These are phyloP conservation scores for Sebastes nivosus DNA, from an alignment of 2,797 vertebrate species.

Conservation along the genomic window DNA sequence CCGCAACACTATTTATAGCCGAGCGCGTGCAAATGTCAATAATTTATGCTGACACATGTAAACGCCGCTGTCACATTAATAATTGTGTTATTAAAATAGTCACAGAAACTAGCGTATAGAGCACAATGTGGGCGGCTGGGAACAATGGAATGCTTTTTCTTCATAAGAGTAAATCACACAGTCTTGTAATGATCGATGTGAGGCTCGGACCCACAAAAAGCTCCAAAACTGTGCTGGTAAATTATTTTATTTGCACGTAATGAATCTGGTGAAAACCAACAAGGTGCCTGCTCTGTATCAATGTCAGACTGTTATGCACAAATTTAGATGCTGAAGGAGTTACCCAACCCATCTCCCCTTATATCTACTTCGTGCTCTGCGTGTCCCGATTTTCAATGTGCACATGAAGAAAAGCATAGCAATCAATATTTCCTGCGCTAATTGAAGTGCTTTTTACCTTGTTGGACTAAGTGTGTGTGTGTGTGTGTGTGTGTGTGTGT, in stretches of 20 bases:
- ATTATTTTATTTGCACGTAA: conserved; percentile 25
- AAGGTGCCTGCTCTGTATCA: conserved; percentile 44
- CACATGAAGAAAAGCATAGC: conserved; percentile 80
- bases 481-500: too few relatives aligned
- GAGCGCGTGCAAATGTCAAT: conserved; percentile 69
- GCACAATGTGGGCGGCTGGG: conserved; percentile 15
- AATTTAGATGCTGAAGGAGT: conserved; percentile 66
- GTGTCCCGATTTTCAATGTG: conserved; percentile 75
- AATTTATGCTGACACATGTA: conserved; percentile 79
- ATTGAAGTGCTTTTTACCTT: conserved; percentile 86
- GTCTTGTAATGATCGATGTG: background rate
- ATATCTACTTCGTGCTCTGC: conserved; percentile 73
- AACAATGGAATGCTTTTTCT: conserved; percentile 3
- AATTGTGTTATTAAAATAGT: conserved; percentile 68
- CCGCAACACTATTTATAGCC: conserved; percentile 72
- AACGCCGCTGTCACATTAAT: conserved; percentile 74
- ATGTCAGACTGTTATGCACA: conserved; percentile 57
- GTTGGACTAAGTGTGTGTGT: conserved; percentile 38
- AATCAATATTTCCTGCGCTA: conserved; percentile 86
- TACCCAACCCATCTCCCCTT: conserved; percentile 53
- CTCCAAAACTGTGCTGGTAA: background rate
- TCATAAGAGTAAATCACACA: background rate
- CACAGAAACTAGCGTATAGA: conserved; percentile 36
- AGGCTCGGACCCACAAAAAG: background rate
- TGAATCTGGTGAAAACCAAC: conserved; percentile 1